Conservation (phyloP, 2,797 vertebrate genomes). For the Myripristis jacobus region DNA sequence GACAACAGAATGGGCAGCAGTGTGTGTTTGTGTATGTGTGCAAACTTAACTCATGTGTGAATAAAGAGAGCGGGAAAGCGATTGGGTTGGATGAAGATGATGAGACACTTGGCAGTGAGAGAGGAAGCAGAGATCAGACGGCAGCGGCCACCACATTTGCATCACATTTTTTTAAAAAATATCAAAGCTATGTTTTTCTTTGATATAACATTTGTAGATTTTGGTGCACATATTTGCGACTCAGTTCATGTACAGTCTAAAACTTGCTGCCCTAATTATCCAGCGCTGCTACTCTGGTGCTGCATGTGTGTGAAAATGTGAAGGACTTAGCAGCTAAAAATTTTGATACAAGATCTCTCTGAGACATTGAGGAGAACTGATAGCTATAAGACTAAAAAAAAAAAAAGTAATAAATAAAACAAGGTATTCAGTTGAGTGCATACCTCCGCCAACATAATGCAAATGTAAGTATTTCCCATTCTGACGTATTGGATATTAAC, state of each 20-base stretch:
- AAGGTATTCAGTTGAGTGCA: no score
- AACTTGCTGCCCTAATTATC: slow-evolving; percentile 5
- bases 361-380: background rate
- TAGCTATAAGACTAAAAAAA: background rate
- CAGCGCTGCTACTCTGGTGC: background rate
- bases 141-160: slow-evolving; percentile 7
- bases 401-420: background rate
- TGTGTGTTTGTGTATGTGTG: slow-evolving; percentile 12
- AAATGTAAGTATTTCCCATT: no score
- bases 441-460: no score
- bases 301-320: background rate
- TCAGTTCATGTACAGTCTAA: slow-evolving; percentile 8
- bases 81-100: slow-evolving; percentile 29
- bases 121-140: slow-evolving; percentile 37
- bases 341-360: background rate
- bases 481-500: no score
- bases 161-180: slow-evolving; percentile 31
- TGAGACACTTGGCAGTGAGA: slow-evolving; percentile 19
- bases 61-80: background rate
- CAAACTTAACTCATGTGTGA: background rate
- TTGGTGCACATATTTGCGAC: slow-evolving; percentile 7
- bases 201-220: slow-evolving; percentile 42
- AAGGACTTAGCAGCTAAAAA: background rate
- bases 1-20: background rate
- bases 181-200: slow-evolving; percentile 34